Evolutionary conservation across 2,797 vertebrate genomes (phyloP).

Genomic region (Hippopotamyrus pictus): DNA sequence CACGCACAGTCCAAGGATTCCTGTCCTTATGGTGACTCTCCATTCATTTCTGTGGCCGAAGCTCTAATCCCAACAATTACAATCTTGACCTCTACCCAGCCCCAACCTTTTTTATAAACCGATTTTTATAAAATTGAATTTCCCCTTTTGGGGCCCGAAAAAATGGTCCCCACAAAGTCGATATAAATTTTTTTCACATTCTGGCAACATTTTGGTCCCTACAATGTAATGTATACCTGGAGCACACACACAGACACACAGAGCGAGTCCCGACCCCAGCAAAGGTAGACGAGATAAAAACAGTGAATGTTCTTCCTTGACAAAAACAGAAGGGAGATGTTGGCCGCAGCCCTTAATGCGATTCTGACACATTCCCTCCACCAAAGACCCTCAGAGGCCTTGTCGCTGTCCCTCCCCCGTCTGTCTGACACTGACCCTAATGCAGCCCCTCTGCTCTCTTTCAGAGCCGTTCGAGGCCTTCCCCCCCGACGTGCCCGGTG

Average conservation of each 20-base stretch:
- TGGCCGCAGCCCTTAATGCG: constrained; percentile 33
- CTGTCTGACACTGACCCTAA: not conserved
- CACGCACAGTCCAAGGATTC: not conserved
- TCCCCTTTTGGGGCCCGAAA: not conserved
- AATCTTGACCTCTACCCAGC: not conserved
- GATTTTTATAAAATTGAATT: not conserved
- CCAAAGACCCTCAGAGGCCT: constrained; percentile 25
- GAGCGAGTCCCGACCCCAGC: constrained; percentile 6
- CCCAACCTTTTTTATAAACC: no score
- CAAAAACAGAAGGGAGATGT: constrained; percentile 24
- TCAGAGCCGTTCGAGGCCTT: constrained; percentile 87
- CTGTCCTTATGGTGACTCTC: not conserved
- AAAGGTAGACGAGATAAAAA: constrained; percentile 25
- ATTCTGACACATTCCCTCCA: constrained; percentile 4
- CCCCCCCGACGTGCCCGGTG: constrained; percentile 77
- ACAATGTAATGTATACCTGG: not conserved
- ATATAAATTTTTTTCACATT: not conserved
- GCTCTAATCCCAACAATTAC: not conserved
- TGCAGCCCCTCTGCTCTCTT: constrained; percentile 1
- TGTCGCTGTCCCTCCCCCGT: not conserved
- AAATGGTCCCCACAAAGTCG: no score
- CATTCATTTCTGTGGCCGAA: not conserved
- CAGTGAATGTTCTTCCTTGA: constrained; percentile 44
- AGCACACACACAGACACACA: constrained; percentile 11
- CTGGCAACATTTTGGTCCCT: not conserved